phyloP scores from a whole-genome alignment of 2,113 vertebrate genomes.

The Oncorhynchus masou region DNA sequence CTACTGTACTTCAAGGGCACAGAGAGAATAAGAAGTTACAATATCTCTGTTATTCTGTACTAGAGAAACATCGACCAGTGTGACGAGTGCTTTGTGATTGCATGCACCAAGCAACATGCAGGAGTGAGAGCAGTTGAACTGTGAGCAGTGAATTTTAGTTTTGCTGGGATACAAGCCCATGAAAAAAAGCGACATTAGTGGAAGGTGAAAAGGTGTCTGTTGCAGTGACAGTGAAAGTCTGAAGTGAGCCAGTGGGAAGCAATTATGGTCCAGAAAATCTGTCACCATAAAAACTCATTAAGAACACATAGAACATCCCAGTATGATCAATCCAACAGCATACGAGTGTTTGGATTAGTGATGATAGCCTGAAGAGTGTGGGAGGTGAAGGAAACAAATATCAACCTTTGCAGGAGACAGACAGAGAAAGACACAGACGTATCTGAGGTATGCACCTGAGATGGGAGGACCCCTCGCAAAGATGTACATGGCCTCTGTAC shows the following conservation, averaged over 20 bases:
- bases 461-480: slow-evolving; percentile 74
- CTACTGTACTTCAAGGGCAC: background rate
- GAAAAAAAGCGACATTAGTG: background rate
- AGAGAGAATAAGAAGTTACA: background rate
- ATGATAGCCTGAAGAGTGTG: slow-evolving; percentile 7
- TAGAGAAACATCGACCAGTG: slow-evolving; percentile 1
- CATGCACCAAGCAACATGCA: slow-evolving; percentile 64
- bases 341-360: slow-evolving; percentile 42
- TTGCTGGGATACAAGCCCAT: slow-evolving; percentile 42
- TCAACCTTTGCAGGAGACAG: background rate
- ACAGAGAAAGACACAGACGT: slow-evolving; percentile 29
- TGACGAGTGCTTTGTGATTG: slow-evolving; percentile 33
- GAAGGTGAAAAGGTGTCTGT: slow-evolving; percentile 15
- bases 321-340: slow-evolving; percentile 31
- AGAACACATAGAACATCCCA: slow-evolving; percentile 10
- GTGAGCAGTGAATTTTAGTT: slow-evolving; percentile 48
- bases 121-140: slow-evolving; percentile 37
- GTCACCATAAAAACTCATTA: slow-evolving; percentile 25
- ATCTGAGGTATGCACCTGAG: slow-evolving; percentile 74
- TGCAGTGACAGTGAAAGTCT: slow-evolving; percentile 27
- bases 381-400: slow-evolving; percentile 23
- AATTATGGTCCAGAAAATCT: background rate
- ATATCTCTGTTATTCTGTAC: slow-evolving; percentile 3
- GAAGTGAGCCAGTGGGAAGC: background rate
- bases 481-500: slow-evolving; percentile 80